These are phyloP conservation scores for Hydrozoanthus tunicans DNA, from an alignment of 64 coral and sea anemone genomes.

Conservation along the genomic window DNA sequence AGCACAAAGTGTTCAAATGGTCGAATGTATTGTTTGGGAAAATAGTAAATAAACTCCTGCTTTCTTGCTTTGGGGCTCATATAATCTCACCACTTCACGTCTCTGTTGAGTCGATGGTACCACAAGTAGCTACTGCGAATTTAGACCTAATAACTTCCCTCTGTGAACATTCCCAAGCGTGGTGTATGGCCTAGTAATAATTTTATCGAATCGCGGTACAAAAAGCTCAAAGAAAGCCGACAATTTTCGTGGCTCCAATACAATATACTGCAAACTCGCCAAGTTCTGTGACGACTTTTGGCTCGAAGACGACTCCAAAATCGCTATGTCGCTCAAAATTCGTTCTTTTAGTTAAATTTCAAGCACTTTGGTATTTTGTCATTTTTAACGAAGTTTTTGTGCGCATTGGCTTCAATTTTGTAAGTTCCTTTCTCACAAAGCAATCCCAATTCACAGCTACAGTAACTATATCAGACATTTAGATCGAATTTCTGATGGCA, in stretches of 20 bases:
- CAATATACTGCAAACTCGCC: conserved; percentile 69
- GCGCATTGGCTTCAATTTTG: conserved; percentile 19
- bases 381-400: conserved; percentile 25
- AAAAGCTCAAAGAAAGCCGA: conserved; percentile 90
- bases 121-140: conserved; percentile 10
- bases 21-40: conserved; percentile 96
- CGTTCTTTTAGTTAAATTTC: conserved; percentile 8
- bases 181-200: conserved; percentile 66
- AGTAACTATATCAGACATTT: conserved; percentile 45
- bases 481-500: conserved; percentile 43
- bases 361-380: conserved; percentile 15
- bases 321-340: not conserved
- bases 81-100: conserved; percentile 32
- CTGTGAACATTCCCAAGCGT: conserved; percentile 31
- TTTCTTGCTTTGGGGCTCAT: conserved; percentile 61
- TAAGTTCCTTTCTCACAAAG: not conserved
- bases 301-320: conserved; percentile 19
- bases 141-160: not conserved
- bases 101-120: conserved; percentile 10
- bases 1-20: conserved; percentile 80
- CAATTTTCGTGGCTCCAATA: conserved; percentile 70
- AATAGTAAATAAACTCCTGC: conserved; percentile 98
- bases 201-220: conserved; percentile 94
- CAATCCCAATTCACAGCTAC: conserved; percentile 21
- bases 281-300: conserved; percentile 69